Evolutionary conservation across 2,888 invertebrate species (phyloP).

Genomic region (Heteromurus nitidus): DNA sequence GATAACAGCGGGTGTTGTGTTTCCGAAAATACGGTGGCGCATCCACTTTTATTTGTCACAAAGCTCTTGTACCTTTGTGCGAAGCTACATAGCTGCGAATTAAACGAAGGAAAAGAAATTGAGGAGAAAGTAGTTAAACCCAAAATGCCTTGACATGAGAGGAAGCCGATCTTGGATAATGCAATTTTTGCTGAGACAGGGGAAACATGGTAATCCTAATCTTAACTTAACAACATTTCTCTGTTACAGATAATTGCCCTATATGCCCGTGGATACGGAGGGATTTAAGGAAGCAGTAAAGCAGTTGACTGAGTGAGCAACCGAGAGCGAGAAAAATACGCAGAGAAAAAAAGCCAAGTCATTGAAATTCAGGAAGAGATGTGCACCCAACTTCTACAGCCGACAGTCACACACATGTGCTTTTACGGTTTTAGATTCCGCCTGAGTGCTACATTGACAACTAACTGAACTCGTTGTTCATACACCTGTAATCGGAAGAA

Average conservation of each 20-base stretch:
- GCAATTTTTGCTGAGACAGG: constrained; percentile 20
- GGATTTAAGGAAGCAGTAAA: constrained; percentile 13
- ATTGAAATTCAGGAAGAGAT: constrained; percentile 4
- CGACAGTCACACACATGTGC: too few species aligned
- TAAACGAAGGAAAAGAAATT: neutral
- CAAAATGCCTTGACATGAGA: neutral
- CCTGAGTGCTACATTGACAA: neutral
- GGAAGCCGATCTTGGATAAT: neutral
- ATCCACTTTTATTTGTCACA: too few species aligned
- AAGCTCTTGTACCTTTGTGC: too few species aligned
- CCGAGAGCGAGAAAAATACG: too few species aligned
- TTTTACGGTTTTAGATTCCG: too few species aligned
- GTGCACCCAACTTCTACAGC: neutral
- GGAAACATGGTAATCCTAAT: constrained; percentile 19
- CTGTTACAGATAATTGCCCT: constrained; percentile 45
- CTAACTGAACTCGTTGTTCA: neutral
- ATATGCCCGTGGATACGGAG: neutral
- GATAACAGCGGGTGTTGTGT: neutral
- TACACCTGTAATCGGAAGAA: neutral
- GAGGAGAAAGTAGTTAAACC: neutral
- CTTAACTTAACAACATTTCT: constrained; percentile 35
- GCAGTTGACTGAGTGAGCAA: constrained; percentile 2
- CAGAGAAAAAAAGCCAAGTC: neutral
- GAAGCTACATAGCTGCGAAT: too few species aligned
- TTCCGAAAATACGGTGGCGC: neutral